phyloP scores from a whole-genome alignment of 2,113 vertebrate genomes.

The Murina feae region DNA sequence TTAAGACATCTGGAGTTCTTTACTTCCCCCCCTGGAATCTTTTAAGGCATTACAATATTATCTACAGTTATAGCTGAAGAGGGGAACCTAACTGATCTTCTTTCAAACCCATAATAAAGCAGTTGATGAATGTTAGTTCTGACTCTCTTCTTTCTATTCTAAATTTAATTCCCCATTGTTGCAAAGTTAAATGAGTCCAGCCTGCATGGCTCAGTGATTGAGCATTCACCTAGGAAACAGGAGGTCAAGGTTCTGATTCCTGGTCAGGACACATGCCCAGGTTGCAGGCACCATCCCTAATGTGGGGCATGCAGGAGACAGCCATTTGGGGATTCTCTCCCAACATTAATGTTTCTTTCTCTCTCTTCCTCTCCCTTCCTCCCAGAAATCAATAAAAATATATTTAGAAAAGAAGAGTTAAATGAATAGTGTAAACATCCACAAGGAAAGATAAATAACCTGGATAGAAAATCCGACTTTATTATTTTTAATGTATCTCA shows the following conservation, averaged over 20 bases:
- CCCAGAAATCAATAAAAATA: too few relatives aligned
- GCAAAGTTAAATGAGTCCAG: background rate
- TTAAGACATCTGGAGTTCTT: constrained; percentile 40
- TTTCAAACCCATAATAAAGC: background rate
- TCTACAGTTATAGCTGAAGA: background rate
- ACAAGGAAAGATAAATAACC: background rate
- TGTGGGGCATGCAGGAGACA: too few relatives aligned
- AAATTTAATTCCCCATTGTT: background rate
- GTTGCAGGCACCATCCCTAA: too few relatives aligned
- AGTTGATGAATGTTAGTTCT: background rate
- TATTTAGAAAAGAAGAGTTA: background rate
- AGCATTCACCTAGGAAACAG: too few relatives aligned
- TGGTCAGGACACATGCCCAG: too few relatives aligned
- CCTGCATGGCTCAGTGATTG: too few relatives aligned
- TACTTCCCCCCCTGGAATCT: background rate
- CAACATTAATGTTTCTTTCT: too few relatives aligned
- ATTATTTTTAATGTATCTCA: constrained; percentile 15
- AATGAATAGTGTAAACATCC: constrained; percentile 3
- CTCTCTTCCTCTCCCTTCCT: too few relatives aligned
- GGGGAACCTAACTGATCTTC: background rate
- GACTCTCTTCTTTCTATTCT: background rate
- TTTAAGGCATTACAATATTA: background rate
- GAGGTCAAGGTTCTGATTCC: too few relatives aligned
- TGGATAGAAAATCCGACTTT: background rate
- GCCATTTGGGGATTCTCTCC: too few relatives aligned